phyloP scores from a whole-genome alignment of 37 sponge, comb jelly and placozoan species.

The Beroe forskalii region DNA sequence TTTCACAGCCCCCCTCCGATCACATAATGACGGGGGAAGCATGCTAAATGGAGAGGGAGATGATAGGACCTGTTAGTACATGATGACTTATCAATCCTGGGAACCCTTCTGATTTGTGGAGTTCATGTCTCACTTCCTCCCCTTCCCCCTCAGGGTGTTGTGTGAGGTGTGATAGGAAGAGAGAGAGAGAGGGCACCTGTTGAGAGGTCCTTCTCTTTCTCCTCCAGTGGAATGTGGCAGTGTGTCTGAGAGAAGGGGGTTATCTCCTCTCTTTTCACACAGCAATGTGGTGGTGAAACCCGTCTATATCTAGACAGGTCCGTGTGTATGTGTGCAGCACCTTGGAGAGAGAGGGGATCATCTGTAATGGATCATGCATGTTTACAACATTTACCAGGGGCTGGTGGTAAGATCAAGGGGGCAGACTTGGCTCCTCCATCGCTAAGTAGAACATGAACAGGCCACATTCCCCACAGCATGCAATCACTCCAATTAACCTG shows the following conservation, averaged over 20 bases:
- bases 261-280: neutral
- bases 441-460: slow-evolving; percentile 39
- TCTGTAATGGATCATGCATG: neutral
- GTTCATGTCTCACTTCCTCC: neutral
- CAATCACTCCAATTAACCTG: slow-evolving; percentile 49
- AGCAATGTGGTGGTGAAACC: no score
- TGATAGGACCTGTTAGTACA: neutral
- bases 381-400: neutral
- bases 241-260: neutral
- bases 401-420: neutral
- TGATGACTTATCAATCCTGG: neutral
- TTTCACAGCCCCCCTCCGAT: neutral
- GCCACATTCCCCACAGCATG: slow-evolving; percentile 61
- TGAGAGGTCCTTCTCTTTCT: neutral
- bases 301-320: neutral
- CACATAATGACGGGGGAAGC: neutral
- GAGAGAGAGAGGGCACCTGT: neutral
- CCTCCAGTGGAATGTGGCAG: neutral
- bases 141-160: neutral
- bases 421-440: slow-evolving; percentile 26
- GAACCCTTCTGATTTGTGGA: neutral
- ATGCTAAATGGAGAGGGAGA: neutral
- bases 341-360: no score
- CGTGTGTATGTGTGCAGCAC: neutral
- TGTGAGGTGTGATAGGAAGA: neutral